Evolutionary conservation across 2,113 vertebrate genomes (phyloP).

Genomic region (Gnathonemus longibarbis): DNA sequence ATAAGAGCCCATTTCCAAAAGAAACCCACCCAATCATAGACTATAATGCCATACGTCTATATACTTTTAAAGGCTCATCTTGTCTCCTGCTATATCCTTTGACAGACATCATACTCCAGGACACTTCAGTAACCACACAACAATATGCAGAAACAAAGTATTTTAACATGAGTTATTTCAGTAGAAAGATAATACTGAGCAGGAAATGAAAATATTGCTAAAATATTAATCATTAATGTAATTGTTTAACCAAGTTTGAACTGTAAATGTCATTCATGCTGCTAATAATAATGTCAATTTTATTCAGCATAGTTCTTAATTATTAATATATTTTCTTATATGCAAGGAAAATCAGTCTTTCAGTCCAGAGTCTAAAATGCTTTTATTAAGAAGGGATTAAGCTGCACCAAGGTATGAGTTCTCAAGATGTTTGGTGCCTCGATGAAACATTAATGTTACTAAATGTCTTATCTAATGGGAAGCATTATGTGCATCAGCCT

Average conservation of each 20-base stretch:
- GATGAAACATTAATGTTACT: not conserved
- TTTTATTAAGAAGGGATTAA: constrained; percentile 9
- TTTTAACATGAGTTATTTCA: not conserved
- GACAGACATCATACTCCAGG: not conserved
- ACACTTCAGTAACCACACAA: not conserved
- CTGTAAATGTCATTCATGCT: not conserved
- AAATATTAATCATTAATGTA: not conserved
- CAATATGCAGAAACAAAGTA: not conserved
- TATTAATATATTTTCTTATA: not conserved
- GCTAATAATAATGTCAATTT: not conserved
- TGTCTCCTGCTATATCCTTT: not conserved
- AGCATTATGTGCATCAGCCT: not conserved
- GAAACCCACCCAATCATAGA: not conserved
- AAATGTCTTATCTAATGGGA: not conserved
- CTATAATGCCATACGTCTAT: not conserved
- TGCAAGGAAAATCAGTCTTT: not conserved
- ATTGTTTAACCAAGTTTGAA: not conserved
- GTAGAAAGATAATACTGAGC: not conserved
- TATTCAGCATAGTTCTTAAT: not conserved
- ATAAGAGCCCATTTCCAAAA: not conserved
- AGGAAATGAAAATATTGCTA: not conserved
- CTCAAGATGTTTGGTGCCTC: not conserved
- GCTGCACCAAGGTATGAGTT: constrained; percentile 1
- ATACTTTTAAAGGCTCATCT: not conserved
- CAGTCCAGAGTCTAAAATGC: not conserved